phyloP scores from a whole-genome alignment of 2,113 vertebrate species.

The Sturnus vulgaris region DNA sequence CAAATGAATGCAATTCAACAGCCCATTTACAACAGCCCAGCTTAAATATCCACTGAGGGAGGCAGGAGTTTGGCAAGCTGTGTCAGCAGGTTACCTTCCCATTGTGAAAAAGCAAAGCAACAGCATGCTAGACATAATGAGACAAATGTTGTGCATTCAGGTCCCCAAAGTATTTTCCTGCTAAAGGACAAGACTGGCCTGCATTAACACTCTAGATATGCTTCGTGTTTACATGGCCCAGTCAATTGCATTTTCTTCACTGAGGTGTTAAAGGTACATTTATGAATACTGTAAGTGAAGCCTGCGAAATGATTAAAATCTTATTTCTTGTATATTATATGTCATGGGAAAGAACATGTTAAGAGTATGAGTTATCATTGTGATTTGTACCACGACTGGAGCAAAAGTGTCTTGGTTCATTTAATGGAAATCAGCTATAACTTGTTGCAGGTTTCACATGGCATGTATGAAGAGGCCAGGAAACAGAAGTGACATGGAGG shows the following conservation, averaged over 20 bases:
- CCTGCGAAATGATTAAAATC: not conserved
- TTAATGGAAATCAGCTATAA: not conserved
- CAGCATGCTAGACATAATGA: constrained; percentile 10
- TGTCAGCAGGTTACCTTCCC: constrained; percentile 42
- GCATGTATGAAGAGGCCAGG: not conserved
- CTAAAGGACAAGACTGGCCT: not conserved
- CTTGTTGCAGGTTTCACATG: not conserved
- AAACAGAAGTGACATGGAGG: not conserved
- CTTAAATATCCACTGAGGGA: constrained; percentile 6
- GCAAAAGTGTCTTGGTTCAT: not conserved
- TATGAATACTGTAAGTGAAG: not conserved
- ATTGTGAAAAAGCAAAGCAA: constrained; percentile 19
- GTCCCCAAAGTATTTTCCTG: not conserved
- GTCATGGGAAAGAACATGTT: not conserved
- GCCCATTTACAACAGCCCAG: constrained; percentile 31
- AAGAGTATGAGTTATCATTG: not conserved
- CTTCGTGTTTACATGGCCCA: not conserved
- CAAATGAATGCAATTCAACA: constrained; percentile 28
- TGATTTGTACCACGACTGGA: not conserved
- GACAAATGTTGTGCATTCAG: constrained; percentile 13
- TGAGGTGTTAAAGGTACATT: not conserved
- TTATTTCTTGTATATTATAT: not conserved
- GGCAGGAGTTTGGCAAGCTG: constrained; percentile 26
- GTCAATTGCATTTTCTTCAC: not conserved
- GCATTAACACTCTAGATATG: not conserved